Base-by-base conservation (phyloP, 1,140 invertebrate species). In the Drosophila quadrilineata region DNA sequence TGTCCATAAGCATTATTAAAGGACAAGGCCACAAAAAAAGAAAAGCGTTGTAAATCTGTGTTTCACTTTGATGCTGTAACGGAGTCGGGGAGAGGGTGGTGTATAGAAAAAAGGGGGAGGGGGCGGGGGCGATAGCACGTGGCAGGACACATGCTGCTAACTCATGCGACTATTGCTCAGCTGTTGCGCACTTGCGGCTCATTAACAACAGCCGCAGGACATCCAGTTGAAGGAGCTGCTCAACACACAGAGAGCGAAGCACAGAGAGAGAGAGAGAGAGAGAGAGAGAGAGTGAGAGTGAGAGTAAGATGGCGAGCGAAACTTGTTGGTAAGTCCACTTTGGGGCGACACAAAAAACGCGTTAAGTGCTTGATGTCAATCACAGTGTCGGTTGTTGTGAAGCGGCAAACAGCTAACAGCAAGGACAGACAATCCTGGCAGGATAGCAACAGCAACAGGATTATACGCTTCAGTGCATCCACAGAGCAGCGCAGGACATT, bases 311-410 rank as follows among this genome's bases (percentile, higher is more conserved):
- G 43, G 10, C 10, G 22, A 10, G n/a, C 12, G 8, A 48, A 14
- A 3, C n/a, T 4, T 50, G 56, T 46, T n/a, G 12, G 8, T 6
- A 5, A 16, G 3, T 10, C 24, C 52, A 56, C 45, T 50, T 62
- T 52, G 17, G 21, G n/a, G 33, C 26, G 41, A 28, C 43, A 49
- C 17, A 33, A 41, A n/a, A 59, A 73, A 77, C 59, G 77, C 82
- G 79, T 85, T 84, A 84, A 84, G 77, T 84, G 77, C 73, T 43
- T 62, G 65, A 73, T 84, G 77, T 84, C 79, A 84, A 77, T 84
- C 77, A 82, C 69, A 74, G 54, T 29, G 46, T 63, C 71, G 43
- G 69, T 38, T 57, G 36, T n/a, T n/a, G n/a, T n/a, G n/a, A n/a
- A n/a, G n/a, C n/a, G n/a, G n/a, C n/a, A n/a, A n/a, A n/a, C n/a